Evolutionary conservation across 2,113 vertebrate genomes (phyloP), one percentile per base, ranked within the genome.

Genomic region (Murina feae): DNA sequence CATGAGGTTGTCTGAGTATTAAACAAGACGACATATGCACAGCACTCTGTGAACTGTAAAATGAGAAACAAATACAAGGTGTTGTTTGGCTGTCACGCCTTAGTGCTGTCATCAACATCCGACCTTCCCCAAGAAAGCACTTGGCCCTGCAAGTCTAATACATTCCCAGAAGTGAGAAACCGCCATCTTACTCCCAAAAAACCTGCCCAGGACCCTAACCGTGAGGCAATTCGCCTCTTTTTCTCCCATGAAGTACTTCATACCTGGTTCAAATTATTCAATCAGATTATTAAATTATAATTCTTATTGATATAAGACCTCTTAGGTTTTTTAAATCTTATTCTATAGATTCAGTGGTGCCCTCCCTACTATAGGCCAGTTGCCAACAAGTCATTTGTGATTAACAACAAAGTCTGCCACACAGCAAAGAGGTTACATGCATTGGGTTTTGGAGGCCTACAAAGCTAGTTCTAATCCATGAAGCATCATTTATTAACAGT

Each of bases 61-160:
- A 44, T 23, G 23, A 35, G 71, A 37, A 75, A 51, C 1, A 69
- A 30, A 58, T 21, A 12, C 47, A 8, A 11, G 58, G 44, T 2
- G 0, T 9, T 72, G 9, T 21, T 55, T n/a, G 32, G 42, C 17
- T 30, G 1, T 12, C 21, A 2, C 32, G 63, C 5, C 1, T 12
- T 23, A 44, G 25, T 39, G 28, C 16, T 25, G 9, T 25, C 81
- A 68, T 44, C 30, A 69, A 44, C 20, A 5, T 13, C 65, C 44
- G 16, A 55, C 42, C 4, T 9, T 20, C 13, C 23, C 76, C 21
- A 10, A 63, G 0, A 51, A 0, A 10, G 5, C 12, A 25, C n/a
- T 68, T 42, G 25, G 9, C 23, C 85, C 66, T 69, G 69, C 58
- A 25, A 1, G 0, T 12, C 10, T 49, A 28, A 53, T 25, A 82